Conservation (phyloP, 2,888 invertebrate genomes). For the Trimorus sp. region DNA sequence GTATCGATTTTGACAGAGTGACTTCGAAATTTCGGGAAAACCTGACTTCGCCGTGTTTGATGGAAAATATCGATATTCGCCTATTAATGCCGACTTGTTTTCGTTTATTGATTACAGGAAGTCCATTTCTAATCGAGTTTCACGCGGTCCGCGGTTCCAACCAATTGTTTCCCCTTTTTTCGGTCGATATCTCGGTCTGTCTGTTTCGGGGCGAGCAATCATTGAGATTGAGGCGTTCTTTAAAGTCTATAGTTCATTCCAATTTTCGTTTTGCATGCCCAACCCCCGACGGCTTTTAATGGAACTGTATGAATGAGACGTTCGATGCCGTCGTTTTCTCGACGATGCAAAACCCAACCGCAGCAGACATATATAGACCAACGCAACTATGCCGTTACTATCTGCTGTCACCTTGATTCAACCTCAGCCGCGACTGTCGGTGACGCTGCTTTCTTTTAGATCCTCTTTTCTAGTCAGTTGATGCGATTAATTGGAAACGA, state of each 20-base stretch:
- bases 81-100: no score
- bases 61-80: no score
- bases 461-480: constrained; percentile 15
- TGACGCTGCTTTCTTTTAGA: constrained; percentile 41
- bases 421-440: constrained; percentile 34
- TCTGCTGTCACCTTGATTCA: constrained; percentile 41
- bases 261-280: constrained; percentile 42
- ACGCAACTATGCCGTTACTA: constrained; percentile 42
- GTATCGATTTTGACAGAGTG: no score
- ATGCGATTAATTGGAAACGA: constrained; percentile 48
- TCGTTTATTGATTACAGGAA: no score
- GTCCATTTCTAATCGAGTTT: no score
- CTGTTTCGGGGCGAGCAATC: constrained; percentile 25
- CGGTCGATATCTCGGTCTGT: constrained; percentile 4
- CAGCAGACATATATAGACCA: constrained; percentile 26
- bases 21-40: no score
- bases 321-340: constrained; percentile 42
- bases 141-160: background rate
- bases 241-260: constrained; percentile 33
- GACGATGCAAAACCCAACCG: constrained; percentile 43
- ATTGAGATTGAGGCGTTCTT: constrained; percentile 29
- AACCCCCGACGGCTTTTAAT: constrained; percentile 35
- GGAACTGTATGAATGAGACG: constrained; percentile 52
- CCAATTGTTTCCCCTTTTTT: constrained; percentile 18
- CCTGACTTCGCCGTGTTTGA: no score